Base-by-base conservation (phyloP, 2,113 vertebrate genomes). In the Stomatorhinus ivindoensis region DNA sequence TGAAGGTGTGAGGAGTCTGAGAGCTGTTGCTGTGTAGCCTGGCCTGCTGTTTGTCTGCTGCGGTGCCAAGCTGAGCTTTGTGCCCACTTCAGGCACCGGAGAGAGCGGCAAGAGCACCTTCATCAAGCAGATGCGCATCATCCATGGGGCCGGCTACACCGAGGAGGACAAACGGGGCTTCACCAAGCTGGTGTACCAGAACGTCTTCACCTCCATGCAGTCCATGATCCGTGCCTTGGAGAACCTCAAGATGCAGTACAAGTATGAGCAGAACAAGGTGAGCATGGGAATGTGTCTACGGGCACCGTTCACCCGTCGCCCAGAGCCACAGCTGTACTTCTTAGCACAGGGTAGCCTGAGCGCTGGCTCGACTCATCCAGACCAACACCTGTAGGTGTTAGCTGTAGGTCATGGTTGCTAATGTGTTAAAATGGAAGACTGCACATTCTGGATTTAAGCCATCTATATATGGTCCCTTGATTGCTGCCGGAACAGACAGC, bases 31-130 rank as follows among this genome's bases (percentile, higher is more conserved):
- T 42, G 39, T 82, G 76, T 9, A 44, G 76, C 15, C 21, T 44
- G 76, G 7, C 19, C 35, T 82, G 76, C 19, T 11, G 39, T 35
- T 6, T 44, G 76, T 44, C 17, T 7, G 39, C 76, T 44, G 42
- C 17, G 42, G 82, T 84, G 44, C 15, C 21, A 46, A 21, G 82
- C 42, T 47, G 17, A n/a, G n/a, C 39, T 51, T 61, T 0, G 27
- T n/a, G 3, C 21, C 3, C 9, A 80, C 91, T 11, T 4, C 88
- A 98, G 97, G 97, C 47, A 96, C 97, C 0, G 97, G 97, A 2
- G 97, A 98, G 94, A 98, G 97, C 1, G 97, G 97, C 7, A 98
- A 98, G 90, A 98, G 97, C 92, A 98, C 97, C 0, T 98, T 98
- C 92, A 98, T 98, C 93, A 98, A 98, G 91, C 97, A 98, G 92